Evolutionary conservation across 2,888 invertebrate genomes (phyloP).

Genomic region (Drosophila kuntzei): DNA sequence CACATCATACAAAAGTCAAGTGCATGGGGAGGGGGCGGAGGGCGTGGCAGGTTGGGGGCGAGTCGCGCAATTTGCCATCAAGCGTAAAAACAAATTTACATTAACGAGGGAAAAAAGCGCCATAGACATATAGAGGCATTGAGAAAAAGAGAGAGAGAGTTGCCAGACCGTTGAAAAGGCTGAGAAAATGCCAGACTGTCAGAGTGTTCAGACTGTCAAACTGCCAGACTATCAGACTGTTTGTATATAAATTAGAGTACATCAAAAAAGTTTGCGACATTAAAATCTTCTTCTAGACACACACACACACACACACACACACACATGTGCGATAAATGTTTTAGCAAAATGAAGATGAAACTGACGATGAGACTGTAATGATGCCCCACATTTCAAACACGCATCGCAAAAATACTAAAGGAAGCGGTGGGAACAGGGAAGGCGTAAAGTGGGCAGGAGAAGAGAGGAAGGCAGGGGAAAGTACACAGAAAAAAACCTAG

Average conservation of each 20-base stretch:
- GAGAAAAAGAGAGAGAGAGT: constrained; percentile 21
- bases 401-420: constrained; percentile 8
- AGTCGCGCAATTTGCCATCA: constrained; percentile 74
- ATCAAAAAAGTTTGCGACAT: constrained; percentile 76
- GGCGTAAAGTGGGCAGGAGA: neutral
- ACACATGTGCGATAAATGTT: constrained; percentile 66
- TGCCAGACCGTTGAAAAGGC: constrained; percentile 39
- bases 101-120: constrained; percentile 59
- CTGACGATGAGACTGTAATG: constrained; percentile 62
- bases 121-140: constrained; percentile 15
- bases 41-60: neutral
- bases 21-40: constrained; percentile 58
- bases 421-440: neutral
- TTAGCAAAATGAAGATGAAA: constrained; percentile 66
- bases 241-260: constrained; percentile 72
- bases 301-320: constrained; percentile 6
- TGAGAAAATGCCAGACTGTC: constrained; percentile 9
- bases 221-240: constrained; percentile 29
- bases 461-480: no score
- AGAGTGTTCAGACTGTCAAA: constrained; percentile 9
- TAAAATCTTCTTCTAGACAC: constrained; percentile 41
- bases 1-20: constrained; percentile 59
- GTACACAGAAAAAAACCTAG: no score
- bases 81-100: constrained; percentile 80
- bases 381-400: constrained; percentile 38